phyloP scores from a whole-genome alignment of 2,888 invertebrate species.

The Congeria kusceri region DNA sequence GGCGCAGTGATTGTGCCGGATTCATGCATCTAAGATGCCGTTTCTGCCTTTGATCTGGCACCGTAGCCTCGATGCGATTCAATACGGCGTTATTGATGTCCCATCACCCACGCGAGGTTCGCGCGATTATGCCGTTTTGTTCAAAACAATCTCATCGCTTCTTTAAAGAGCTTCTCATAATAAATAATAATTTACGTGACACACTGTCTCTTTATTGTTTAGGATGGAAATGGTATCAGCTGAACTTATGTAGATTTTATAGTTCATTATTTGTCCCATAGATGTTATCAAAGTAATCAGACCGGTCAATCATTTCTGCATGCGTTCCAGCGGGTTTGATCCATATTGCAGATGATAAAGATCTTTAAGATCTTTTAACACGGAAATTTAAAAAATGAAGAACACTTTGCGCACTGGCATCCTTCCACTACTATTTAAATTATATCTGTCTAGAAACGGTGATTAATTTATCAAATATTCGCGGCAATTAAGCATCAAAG shows the following conservation, averaged over 20 bases:
- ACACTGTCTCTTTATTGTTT: slow-evolving; percentile 59
- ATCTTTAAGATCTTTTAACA: slow-evolving; percentile 55
- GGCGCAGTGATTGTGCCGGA: neutral
- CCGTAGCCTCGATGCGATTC: slow-evolving; percentile 51
- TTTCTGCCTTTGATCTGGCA: slow-evolving; percentile 49
- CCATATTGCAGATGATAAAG: slow-evolving; percentile 47
- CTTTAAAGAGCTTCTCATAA: slow-evolving; percentile 44
- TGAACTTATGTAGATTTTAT: slow-evolving; percentile 70
- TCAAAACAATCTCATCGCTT: slow-evolving; percentile 33
- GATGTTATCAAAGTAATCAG: slow-evolving; percentile 59
- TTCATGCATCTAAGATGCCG: slow-evolving; percentile 28
- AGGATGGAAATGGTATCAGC: slow-evolving; percentile 47
- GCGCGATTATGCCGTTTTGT: slow-evolving; percentile 40
- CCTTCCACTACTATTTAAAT: slow-evolving; percentile 56
- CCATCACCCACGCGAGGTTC: slow-evolving; percentile 38
- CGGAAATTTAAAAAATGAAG: slow-evolving; percentile 44
- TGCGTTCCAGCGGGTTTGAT: slow-evolving; percentile 49
- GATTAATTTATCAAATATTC: slow-evolving; percentile 57
- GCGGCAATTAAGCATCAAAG: slow-evolving; percentile 43
- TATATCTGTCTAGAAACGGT: slow-evolving; percentile 43
- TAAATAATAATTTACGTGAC: slow-evolving; percentile 68
- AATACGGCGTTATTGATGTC: slow-evolving; percentile 43
- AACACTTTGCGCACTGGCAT: slow-evolving; percentile 44
- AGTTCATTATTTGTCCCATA: slow-evolving; percentile 62
- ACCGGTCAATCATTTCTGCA: slow-evolving; percentile 46